Conservation (phyloP, 2,888 invertebrate genomes). For the Andrena chrysosceles region DNA sequence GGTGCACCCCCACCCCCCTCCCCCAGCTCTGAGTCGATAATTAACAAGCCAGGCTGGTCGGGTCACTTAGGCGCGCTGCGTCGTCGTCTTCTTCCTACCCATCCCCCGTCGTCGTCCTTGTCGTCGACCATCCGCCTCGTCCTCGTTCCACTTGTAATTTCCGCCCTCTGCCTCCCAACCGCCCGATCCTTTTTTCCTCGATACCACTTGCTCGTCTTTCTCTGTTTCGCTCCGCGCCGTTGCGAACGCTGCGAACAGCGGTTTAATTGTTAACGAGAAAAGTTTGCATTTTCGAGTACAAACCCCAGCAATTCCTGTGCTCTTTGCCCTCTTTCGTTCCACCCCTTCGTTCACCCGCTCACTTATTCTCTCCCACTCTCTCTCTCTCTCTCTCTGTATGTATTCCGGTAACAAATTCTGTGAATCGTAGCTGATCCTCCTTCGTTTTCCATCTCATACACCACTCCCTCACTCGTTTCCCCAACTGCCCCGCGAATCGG, state of each 20-base stretch:
- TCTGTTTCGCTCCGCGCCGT: constrained; percentile 41
- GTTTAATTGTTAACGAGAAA: constrained; percentile 80
- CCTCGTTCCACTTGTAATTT: constrained; percentile 47
- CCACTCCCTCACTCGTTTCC: not conserved
- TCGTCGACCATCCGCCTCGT: constrained; percentile 36
- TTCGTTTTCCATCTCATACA: not conserved
- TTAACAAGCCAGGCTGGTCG: constrained; percentile 79
- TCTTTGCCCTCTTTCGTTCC: constrained; percentile 4
- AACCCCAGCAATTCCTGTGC: constrained; percentile 33
- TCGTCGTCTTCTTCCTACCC: constrained; percentile 50
- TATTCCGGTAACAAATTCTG: constrained; percentile 52
- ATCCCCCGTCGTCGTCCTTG: constrained; percentile 50
- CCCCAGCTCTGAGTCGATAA: constrained; percentile 81
- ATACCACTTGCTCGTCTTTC: constrained; percentile 17
- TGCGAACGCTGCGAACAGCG: constrained; percentile 54
- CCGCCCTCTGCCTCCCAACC: constrained; percentile 2
- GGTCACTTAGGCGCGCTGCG: constrained; percentile 73
- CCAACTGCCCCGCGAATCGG: constrained; percentile 19
- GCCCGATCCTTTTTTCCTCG: constrained; percentile 31
- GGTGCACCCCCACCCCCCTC: constrained; percentile 25
- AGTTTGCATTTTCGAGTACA: constrained; percentile 74
- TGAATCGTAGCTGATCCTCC: constrained; percentile 42
- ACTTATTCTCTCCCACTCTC: no score
- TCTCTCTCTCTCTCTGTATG: not conserved
- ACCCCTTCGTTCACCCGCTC: not conserved